Evolutionary conservation across 2,797 vertebrate genomes (phyloP).

Genomic region (Coracias cyanogaster): DNA sequence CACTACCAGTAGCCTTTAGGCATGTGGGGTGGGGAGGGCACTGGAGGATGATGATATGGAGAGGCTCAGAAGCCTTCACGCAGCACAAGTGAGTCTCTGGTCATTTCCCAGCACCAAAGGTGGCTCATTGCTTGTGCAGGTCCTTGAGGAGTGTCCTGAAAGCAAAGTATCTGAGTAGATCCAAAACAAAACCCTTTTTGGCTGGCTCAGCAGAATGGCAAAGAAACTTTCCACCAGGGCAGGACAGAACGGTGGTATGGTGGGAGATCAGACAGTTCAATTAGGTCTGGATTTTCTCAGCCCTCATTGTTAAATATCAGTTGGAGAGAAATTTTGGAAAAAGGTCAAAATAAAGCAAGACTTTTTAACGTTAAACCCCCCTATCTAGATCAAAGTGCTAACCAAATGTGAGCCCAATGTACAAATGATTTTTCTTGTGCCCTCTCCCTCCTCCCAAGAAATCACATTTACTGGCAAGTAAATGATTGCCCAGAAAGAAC

Average conservation of each 20-base stretch:
- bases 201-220: background rate
- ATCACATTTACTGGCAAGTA: background rate
- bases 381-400: background rate
- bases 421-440: background rate
- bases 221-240: background rate
- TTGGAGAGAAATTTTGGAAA: background rate
- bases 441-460: background rate
- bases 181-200: background rate
- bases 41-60: background rate
- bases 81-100: background rate
- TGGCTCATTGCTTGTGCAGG: background rate
- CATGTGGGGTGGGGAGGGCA: background rate
- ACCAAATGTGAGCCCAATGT: background rate
- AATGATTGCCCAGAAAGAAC: constrained; percentile 49
- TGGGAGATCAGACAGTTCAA: background rate
- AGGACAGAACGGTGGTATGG: background rate
- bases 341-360: background rate
- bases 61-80: background rate
- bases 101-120: background rate
- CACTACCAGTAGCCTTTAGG: background rate
- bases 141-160: constrained; percentile 16
- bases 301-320: background rate
- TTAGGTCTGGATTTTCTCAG: background rate
- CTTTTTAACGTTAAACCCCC: background rate
- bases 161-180: background rate